Evolutionary conservation across 1,140 invertebrate genomes (phyloP).

Genomic region (Drosophila prosaltans): DNA sequence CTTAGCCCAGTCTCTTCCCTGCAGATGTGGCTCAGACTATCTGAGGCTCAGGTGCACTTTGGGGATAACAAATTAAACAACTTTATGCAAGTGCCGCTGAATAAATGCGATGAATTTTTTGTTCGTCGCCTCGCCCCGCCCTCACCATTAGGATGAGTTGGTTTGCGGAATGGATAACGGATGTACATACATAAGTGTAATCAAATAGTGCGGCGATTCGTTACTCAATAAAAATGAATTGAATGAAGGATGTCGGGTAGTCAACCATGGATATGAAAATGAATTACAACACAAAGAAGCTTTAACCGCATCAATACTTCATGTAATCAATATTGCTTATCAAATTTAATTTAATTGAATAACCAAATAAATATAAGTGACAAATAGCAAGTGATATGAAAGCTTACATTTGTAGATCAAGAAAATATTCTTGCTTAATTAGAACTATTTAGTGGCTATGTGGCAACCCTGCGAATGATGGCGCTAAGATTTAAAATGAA

Average conservation of each 20-base stretch:
- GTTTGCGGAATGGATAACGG: not conserved
- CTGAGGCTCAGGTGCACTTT: slow-evolving; percentile 72
- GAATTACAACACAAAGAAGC: not conserved
- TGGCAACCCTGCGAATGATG: no score
- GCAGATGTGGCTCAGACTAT: slow-evolving; percentile 8
- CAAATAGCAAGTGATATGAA: no score
- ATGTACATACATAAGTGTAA: not conserved
- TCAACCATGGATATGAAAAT: not conserved
- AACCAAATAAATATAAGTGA: no score
- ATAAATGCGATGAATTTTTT: slow-evolving; percentile 47
- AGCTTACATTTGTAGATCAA: no score
- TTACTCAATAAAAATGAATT: not conserved
- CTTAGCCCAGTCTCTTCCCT: not conserved
- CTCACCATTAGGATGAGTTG: slow-evolving; percentile 9
- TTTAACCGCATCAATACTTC: no score
- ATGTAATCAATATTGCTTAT: no score
- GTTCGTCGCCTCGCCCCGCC: not conserved
- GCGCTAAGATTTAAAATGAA: no score
- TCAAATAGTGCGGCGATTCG: not conserved
- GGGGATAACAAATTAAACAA: slow-evolving; percentile 79
- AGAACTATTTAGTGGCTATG: no score
- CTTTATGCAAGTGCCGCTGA: slow-evolving; percentile 64
- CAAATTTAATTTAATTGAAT: no score
- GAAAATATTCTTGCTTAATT: no score
- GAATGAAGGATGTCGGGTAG: not conserved